Evolutionary conservation across 2,113 vertebrate species (phyloP).

Genomic region (Triplophysa siluroides): DNA sequence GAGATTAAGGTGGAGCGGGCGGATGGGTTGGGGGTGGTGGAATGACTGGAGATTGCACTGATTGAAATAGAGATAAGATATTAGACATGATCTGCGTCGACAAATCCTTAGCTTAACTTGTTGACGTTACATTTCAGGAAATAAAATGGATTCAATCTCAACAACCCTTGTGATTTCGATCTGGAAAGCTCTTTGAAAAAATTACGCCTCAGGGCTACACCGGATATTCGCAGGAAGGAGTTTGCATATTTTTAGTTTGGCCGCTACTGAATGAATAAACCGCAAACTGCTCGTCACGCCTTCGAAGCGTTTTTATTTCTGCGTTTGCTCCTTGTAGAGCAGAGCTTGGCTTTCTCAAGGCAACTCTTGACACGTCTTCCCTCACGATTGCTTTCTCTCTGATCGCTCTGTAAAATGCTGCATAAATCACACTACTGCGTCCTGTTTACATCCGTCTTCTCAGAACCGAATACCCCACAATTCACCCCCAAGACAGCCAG

Average conservation of each 20-base stretch:
- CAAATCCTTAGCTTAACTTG: conserved; percentile 47
- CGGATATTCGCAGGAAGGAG: conserved; percentile 1
- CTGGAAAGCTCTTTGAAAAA: conserved; percentile 16
- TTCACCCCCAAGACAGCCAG: conserved; percentile 25
- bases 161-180: conserved; percentile 11
- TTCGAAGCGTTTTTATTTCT: not conserved
- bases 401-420: conserved; percentile 50
- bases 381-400: conserved; percentile 28
- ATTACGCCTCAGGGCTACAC: conserved; percentile 14
- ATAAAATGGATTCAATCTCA: conserved; percentile 26
- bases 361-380: conserved; percentile 58
- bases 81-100: conserved; percentile 36
- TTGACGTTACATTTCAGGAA: conserved; percentile 36
- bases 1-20: conserved; percentile 20
- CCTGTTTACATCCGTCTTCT: conserved; percentile 53
- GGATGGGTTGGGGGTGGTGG: no score
- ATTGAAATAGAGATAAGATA: conserved; percentile 51
- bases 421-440: conserved; percentile 48
- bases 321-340: conserved; percentile 24
- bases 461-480: conserved; percentile 45
- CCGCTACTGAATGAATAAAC: conserved; percentile 28
- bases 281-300: not conserved
- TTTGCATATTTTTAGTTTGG: conserved; percentile 27
- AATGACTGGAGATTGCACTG: conserved; percentile 19
- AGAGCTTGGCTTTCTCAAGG: conserved; percentile 53